These are phyloP conservation scores for Spongia lamella DNA, from an alignment of 37 sponge, comb jelly and placozoan genomes.

Conservation along the genomic window DNA sequence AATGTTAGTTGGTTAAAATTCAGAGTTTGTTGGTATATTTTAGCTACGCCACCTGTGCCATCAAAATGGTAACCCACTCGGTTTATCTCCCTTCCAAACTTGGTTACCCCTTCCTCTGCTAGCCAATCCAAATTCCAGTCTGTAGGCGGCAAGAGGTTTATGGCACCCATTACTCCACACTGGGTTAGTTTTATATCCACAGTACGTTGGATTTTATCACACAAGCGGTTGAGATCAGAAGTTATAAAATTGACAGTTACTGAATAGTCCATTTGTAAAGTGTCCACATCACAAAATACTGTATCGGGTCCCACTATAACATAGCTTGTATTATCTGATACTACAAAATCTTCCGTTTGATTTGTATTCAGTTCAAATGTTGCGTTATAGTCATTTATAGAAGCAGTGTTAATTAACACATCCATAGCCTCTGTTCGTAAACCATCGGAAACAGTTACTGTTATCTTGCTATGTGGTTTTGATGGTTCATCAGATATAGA, in stretches of 20 bases:
- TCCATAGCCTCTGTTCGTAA: neutral
- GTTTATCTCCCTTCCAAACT: neutral
- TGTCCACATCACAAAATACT: slow-evolving; percentile 30
- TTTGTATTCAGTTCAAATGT: neutral
- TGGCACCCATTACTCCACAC: slow-evolving; percentile 1
- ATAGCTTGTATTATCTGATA: slow-evolving; percentile 1
- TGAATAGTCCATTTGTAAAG: slow-evolving; percentile 41
- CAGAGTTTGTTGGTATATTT: slow-evolving; percentile 17
- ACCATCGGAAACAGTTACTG: slow-evolving; percentile 19
- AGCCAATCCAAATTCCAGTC: slow-evolving; percentile 35
- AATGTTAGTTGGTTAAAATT: slow-evolving; percentile 31
- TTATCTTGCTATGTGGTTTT: neutral
- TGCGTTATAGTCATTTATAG: slow-evolving; percentile 39
- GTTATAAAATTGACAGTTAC: slow-evolving; percentile 14
- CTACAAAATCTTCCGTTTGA: slow-evolving; percentile 32
- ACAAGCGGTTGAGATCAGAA: slow-evolving; percentile 16
- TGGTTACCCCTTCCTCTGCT: too few relatives aligned
- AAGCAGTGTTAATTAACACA: neutral
- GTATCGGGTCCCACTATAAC: neutral
- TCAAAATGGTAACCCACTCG: slow-evolving; percentile 46
- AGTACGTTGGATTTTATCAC: slow-evolving; percentile 43
- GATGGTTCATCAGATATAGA: slow-evolving; percentile 29
- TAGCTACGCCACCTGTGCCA: slow-evolving; percentile 42
- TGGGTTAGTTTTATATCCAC: slow-evolving; percentile 41
- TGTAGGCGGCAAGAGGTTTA: slow-evolving; percentile 31